Base-by-base conservation (phyloP, 2,888 invertebrate species). In the Portevinia maculata region DNA sequence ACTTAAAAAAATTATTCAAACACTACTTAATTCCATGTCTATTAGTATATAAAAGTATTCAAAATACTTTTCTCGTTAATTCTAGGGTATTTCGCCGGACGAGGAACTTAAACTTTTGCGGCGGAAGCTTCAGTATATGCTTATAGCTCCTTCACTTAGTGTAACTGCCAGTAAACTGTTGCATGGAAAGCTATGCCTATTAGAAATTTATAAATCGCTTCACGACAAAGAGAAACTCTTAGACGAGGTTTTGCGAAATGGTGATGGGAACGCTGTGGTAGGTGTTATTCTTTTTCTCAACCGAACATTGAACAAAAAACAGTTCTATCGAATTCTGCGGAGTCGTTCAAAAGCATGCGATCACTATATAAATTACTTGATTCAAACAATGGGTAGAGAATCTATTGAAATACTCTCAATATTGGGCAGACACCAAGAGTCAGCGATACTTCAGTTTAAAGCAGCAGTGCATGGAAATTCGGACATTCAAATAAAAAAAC, bases 261-360 rank as follows among this genome's bases (percentile, higher is more conserved):
- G 94, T 5, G 95, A 96, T 90, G 97, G 96, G 21, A 95, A 96
- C 92, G 93, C 94, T 21, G 94, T 96, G 85, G 90, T 90, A 50
- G 88, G 87, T 0, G 90, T 96, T 19, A 92, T 95, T 0, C 88
- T 97, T 7, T 97, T 95, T 89, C 91, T 97, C 1, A 94, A 93
- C 70, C 93, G 93, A 87, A 95, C 96, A 0, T 88, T 97, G 7
- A 95, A 95, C 85, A 93, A 93, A 85, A 93, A 93, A 76, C 89
- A 96, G 46, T 94, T 96, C 32, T 93, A 94, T 79, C 93, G 94
- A 86, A 90, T 96, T 50, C 89, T 97, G 0, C 91, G 94, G 0
- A 92, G 93, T n/a, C 91, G 95, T 71, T 94, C 94, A 1, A 90
- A 93, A 3, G 96, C 96, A 0, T 91, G 96, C 8, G 93, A 93